These are phyloP conservation scores for Thelaira solivaga DNA, from an alignment of 2,888 invertebrate species.

Conservation along the genomic window DNA sequence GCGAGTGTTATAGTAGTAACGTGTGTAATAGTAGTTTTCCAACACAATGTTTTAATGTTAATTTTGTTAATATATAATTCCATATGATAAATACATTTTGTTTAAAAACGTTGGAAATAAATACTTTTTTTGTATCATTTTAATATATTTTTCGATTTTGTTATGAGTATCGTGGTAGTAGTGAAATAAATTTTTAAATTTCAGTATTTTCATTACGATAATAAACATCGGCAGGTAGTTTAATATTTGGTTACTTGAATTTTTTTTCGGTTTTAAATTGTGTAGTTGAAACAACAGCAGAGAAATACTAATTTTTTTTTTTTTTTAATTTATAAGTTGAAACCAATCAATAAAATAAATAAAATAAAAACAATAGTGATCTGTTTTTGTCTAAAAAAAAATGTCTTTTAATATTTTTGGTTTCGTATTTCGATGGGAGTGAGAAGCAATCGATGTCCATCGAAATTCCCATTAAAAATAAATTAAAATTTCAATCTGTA, in stretches of 20 bases:
- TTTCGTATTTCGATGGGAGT: too few species aligned
- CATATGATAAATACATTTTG: background rate
- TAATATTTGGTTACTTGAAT: constrained; percentile 9
- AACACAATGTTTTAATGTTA: background rate
- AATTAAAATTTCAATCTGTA: too few species aligned
- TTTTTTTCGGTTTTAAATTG: background rate
- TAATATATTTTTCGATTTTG: too few species aligned
- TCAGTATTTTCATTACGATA: too few species aligned
- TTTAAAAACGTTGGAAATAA: background rate
- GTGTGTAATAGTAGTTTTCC: too few species aligned
- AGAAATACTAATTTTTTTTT: constrained; percentile 49
- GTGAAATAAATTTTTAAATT: too few species aligned
- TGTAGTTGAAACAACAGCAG: background rate
- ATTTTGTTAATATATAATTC: background rate
- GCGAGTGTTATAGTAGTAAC: too few species aligned
- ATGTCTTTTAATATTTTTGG: too few species aligned
- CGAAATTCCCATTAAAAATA: too few species aligned
- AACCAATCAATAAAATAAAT: constrained; percentile 9
- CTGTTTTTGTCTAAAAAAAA: constrained; percentile 31
- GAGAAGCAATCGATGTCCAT: too few species aligned
- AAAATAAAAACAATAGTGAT: constrained; percentile 5
- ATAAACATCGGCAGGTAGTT: too few species aligned
- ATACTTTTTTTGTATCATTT: background rate
- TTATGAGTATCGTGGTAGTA: too few species aligned
- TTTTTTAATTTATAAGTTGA: constrained; percentile 45